Evolutionary conservation across 35 echinoderm and acorn worm genomes (phyloP).

Genomic region (Ophioderma brevispina): DNA sequence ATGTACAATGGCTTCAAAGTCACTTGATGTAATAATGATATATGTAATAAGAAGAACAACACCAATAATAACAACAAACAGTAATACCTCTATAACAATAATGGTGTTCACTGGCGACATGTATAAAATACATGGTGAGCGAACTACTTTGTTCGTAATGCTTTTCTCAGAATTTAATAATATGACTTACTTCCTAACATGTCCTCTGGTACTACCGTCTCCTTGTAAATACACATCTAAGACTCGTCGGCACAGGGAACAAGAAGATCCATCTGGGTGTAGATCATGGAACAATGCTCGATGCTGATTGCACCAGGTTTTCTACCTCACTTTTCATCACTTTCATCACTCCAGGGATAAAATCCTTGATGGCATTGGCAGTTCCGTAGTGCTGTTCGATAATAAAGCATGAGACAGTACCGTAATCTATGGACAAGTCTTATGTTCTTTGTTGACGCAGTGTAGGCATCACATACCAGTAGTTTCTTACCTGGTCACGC

Average conservation of each 20-base stretch:
- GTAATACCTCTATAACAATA: no score
- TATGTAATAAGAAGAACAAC: no score
- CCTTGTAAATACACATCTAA: conserved; percentile 69
- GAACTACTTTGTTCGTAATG: no score
- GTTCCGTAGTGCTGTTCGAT: conserved; percentile 23
- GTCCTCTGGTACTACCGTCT: conserved; percentile 39
- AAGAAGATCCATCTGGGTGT: conserved; percentile 73
- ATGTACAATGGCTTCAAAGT: conserved; percentile 70
- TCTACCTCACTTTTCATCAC: conserved; percentile 60
- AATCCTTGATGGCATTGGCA: conserved; percentile 36
- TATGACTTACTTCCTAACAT: conserved; percentile 61
- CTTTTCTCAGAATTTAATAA: no score
- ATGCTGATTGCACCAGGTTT: conserved; percentile 25
- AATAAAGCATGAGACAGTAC: no score
- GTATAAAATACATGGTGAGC: no score
- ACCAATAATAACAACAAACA: no score
- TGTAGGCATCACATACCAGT: no score
- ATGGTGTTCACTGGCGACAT: no score
- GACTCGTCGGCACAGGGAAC: conserved; percentile 77
- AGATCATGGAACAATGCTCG: conserved; percentile 54
- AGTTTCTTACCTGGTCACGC: no score
- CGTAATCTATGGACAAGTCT: no score
- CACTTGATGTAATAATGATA: conserved; percentile 60
- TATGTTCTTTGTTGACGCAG: no score
- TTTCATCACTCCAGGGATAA: conserved; percentile 72